Evolutionary conservation across 2,113 vertebrate genomes (phyloP).

Genomic region (Passer montanus): DNA sequence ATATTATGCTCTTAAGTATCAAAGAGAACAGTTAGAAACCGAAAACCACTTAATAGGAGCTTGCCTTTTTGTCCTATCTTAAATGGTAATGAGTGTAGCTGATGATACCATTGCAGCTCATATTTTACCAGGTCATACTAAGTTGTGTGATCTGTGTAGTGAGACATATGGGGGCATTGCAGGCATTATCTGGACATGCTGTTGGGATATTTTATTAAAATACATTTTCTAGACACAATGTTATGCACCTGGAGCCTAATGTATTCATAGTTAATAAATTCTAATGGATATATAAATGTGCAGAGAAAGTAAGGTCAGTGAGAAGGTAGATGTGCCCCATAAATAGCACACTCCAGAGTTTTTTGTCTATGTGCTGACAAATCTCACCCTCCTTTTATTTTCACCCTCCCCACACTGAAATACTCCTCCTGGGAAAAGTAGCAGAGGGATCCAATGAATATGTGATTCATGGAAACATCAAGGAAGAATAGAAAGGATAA

Average conservation of each 20-base stretch:
- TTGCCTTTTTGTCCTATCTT: neutral
- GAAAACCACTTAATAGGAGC: neutral
- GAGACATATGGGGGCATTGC: slow-evolving; percentile 34
- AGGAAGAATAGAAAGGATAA: neutral
- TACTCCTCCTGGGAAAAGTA: neutral
- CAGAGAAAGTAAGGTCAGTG: slow-evolving; percentile 29
- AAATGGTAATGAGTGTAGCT: neutral
- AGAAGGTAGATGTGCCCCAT: neutral
- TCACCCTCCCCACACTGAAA: neutral
- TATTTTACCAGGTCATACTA: neutral
- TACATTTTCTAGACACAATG: neutral
- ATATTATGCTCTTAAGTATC: slow-evolving; percentile 30
- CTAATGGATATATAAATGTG: slow-evolving; percentile 18
- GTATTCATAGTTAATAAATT: slow-evolving; percentile 62
- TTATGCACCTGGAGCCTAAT: slow-evolving; percentile 36
- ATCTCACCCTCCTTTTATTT: neutral
- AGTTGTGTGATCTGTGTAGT: slow-evolving; percentile 2
- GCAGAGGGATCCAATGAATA: neutral
- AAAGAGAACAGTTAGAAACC: slow-evolving; percentile 14
- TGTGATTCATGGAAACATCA: neutral
- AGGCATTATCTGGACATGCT: slow-evolving; percentile 40
- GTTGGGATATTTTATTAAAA: slow-evolving; percentile 43
- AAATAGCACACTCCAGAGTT: neutral
- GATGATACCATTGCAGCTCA: neutral
- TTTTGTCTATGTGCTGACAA: neutral